A percentile compares a stretch with the other conserved stretches of the same genome.
These are phyloP conservation scores for Parotocinclus haroldoi DNA, from an alignment of 2,797 vertebrate genomes.

Conservation along the genomic window DNA sequence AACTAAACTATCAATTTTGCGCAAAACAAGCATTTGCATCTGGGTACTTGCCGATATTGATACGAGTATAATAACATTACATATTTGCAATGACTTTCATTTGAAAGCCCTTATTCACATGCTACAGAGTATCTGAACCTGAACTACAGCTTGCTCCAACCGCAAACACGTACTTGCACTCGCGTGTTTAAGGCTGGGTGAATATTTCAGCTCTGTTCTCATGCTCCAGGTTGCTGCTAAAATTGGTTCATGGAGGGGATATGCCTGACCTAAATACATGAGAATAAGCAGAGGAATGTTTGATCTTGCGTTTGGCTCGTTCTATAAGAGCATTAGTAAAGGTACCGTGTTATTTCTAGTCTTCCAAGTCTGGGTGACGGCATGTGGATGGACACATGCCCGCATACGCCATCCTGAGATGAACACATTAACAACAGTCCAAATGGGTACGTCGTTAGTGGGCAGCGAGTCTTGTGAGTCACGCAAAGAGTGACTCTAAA, in stretches of 20 bases:
- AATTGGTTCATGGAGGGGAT: conserved; percentile 20
- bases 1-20: no score
- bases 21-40: no score
- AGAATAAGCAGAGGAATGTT: conserved; percentile 14
- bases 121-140: not conserved
- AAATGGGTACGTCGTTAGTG: conserved; percentile 26
- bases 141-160: not conserved
- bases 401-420: conserved; percentile 1
- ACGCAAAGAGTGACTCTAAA: conserved; percentile 37
- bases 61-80: no score
- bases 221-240: conserved; percentile 22
- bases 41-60: no score
- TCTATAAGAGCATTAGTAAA: conserved; percentile 9
- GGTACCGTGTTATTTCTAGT: not conserved
- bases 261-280: conserved; percentile 34
- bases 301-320: not conserved
- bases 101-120: not conserved
- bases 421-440: not conserved
- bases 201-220: conserved; percentile 14
- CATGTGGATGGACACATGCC: not conserved
- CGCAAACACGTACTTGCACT: not conserved
- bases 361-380: not conserved
- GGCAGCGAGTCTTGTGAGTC: conserved; percentile 40
- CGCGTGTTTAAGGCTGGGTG: not conserved
- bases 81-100: not conserved